These are phyloP conservation scores for Rhopilema esculentum DNA, from an alignment of 30 jellyfish, hydroid and myxozoan genomes.

Conservation along the genomic window DNA sequence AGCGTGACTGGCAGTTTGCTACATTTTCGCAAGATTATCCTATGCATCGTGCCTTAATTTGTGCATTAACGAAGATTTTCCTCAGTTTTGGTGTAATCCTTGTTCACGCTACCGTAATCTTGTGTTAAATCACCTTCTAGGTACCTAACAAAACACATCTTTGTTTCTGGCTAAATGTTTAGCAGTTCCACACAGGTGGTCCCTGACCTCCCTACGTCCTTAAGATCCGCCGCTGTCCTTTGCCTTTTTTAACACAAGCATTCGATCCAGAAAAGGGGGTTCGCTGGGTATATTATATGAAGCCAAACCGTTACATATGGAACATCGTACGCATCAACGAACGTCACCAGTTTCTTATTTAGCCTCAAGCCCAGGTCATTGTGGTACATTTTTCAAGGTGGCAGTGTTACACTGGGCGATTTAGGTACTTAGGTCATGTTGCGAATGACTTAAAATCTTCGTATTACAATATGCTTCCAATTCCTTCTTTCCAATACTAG, in stretches of 20 bases:
- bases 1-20: constrained; percentile 39
- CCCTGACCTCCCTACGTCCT: constrained; percentile 16
- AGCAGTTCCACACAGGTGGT: constrained; percentile 26
- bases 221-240: not conserved
- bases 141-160: constrained; percentile 20
- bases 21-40: constrained; percentile 14
- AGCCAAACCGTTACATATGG: no score
- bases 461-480: no score
- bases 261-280: not conserved
- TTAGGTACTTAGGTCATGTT: no score
- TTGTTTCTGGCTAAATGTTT: constrained; percentile 15
- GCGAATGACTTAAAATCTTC: no score
- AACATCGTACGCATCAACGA: no score
- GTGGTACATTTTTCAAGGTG: no score
- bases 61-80: constrained; percentile 39
- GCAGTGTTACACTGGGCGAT: no score
- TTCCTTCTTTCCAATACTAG: no score
- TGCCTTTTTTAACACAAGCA: not conserved
- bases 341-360: no score
- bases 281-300: not conserved
- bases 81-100: constrained; percentile 10
- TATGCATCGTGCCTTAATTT: constrained; percentile 36
- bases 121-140: constrained; percentile 28
- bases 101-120: constrained; percentile 39
- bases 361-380: no score